phyloP scores from a whole-genome alignment of 2,888 invertebrate genomes.

The Orthonevra nobilis region DNA sequence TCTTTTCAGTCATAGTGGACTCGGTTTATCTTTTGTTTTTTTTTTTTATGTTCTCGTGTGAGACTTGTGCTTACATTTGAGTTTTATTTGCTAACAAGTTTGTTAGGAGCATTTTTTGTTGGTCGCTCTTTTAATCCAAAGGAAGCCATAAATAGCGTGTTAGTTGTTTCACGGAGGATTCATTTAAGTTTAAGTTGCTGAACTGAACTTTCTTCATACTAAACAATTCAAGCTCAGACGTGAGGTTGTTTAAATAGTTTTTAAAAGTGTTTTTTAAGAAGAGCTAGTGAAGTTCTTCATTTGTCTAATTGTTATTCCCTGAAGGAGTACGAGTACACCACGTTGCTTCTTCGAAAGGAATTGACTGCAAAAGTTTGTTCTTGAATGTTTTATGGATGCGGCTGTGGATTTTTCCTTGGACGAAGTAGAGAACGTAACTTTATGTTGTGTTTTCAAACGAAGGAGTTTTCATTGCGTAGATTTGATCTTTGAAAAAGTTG shows the following conservation, averaged over 20 bases:
- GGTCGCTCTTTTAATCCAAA: not conserved
- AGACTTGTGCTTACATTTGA: constrained; percentile 39
- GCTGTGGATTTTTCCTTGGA: not conserved
- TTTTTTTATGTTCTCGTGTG: constrained; percentile 5
- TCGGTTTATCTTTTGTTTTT: constrained; percentile 15
- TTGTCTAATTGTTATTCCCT: constrained; percentile 33
- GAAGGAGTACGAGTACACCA: constrained; percentile 18
- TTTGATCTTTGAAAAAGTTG: constrained; percentile 6
- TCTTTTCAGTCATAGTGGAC: constrained; percentile 7
- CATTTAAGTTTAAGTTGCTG: constrained; percentile 37
- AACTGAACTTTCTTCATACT: constrained; percentile 20
- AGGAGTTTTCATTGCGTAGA: not conserved
- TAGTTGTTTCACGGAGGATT: constrained; percentile 32
- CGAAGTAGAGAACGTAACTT: not conserved
- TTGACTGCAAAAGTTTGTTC: not conserved
- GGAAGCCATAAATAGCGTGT: constrained; percentile 18
- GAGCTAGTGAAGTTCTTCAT: constrained; percentile 31
- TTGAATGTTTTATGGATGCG: constrained; percentile 1
- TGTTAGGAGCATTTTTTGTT: not conserved
- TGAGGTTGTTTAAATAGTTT: constrained; percentile 2
- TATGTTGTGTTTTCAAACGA: constrained; percentile 18
- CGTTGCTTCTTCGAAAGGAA: not conserved
- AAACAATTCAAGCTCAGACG: constrained; percentile 35
- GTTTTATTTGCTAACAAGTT: constrained; percentile 27
- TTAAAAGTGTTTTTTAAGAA: constrained; percentile 18